phyloP scores from a whole-genome alignment of 2,797 vertebrate species.

The Gadopsis bispinosus region DNA sequence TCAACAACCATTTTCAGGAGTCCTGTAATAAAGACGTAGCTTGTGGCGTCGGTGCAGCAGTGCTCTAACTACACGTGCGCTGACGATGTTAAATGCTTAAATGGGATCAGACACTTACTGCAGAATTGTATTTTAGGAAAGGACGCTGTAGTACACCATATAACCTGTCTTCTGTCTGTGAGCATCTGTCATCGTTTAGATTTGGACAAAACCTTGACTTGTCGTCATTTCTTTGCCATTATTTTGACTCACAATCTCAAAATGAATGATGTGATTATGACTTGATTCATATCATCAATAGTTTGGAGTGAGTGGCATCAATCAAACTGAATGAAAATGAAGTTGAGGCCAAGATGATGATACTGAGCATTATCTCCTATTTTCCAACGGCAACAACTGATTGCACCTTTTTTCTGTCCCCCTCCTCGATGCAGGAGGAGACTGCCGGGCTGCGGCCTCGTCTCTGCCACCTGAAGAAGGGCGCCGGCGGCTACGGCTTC shows the following conservation, averaged over 20 bases:
- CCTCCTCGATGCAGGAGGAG: constrained; percentile 62
- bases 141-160: background rate
- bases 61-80: background rate
- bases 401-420: background rate
- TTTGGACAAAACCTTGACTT: too few species aligned
- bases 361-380: background rate
- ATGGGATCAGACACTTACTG: constrained; percentile 22
- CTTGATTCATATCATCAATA: too few species aligned
- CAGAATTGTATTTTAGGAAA: constrained; percentile 23
- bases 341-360: background rate
- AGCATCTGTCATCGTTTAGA: background rate
- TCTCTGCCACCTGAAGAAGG: constrained; percentile 89
- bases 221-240: too few species aligned
- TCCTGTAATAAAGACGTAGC: background rate
- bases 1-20: background rate
- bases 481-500: constrained; percentile 90
- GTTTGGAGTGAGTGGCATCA: background rate
- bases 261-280: too few species aligned
- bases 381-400: background rate
- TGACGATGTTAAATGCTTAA: background rate
- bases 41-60: background rate
- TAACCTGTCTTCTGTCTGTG: background rate
- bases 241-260: too few species aligned
- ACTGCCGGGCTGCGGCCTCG: constrained; percentile 85
- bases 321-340: background rate